Percentiles rank a stretch among this genome's conserved stretches.
Conservation (phyloP, 2,797 vertebrate species). For the Tauraco hartlaubi region DNA sequence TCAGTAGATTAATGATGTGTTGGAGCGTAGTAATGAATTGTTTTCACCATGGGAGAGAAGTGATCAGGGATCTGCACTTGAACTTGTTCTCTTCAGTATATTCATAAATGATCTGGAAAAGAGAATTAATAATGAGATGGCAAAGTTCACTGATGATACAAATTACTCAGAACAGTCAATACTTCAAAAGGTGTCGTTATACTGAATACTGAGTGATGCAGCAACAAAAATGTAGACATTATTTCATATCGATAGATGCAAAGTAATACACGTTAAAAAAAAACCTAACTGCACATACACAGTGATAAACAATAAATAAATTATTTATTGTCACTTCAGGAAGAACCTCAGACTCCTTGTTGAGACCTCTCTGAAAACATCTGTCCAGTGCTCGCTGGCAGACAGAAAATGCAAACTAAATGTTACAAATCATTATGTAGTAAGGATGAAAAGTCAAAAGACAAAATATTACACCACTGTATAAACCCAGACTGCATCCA, state of each 20-base stretch:
- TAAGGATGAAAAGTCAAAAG: neutral
- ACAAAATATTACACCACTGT: neutral
- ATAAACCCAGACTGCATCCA: neutral
- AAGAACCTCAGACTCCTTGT: neutral
- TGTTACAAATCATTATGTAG: neutral
- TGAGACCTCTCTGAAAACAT: neutral
- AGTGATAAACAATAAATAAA: neutral
- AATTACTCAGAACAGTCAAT: conserved; percentile 5
- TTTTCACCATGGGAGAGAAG: conserved; percentile 14
- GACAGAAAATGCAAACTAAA: neutral
- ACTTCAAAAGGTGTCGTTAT: neutral
- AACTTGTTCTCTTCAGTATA: neutral
- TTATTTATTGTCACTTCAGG: neutral
- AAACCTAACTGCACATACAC: neutral
- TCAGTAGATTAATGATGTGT: conserved; percentile 30
- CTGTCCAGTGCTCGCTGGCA: neutral
- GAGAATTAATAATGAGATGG: conserved; percentile 29
- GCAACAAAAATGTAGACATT: neutral
- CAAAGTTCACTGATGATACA: conserved; percentile 9
- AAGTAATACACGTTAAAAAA: neutral
- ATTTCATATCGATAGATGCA: neutral
- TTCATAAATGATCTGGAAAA: conserved; percentile 24
- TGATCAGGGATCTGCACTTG: neutral
- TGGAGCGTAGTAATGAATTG: neutral
- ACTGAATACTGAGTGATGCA: neutral